These are phyloP conservation scores for Dinocampus coccinellae DNA, from an alignment of 2,888 invertebrate species.

Conservation along the genomic window DNA sequence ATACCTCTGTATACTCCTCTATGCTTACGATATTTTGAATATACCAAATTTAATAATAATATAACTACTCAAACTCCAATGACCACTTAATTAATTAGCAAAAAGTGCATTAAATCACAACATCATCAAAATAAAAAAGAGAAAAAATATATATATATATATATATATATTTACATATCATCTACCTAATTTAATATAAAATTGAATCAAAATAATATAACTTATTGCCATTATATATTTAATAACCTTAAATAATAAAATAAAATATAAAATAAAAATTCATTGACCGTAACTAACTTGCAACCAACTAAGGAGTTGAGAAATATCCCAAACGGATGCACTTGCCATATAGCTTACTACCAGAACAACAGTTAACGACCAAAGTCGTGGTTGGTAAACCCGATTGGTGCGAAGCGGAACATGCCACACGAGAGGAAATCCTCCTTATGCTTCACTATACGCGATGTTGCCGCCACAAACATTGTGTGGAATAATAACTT, in stretches of 20 bases:
- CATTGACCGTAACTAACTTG: not conserved
- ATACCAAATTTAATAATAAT: slow-evolving; percentile 26
- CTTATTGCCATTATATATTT: not conserved
- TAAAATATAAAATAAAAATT: not conserved
- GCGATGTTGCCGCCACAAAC: not conserved
- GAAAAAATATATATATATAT: no score
- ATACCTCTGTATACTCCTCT: not conserved
- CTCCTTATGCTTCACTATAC: slow-evolving; percentile 4
- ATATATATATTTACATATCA: no score
- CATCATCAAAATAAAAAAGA: no score
- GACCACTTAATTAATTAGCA: slow-evolving; percentile 19
- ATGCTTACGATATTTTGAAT: slow-evolving; percentile 22
- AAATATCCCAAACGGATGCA: not conserved
- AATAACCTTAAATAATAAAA: not conserved
- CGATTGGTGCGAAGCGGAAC: slow-evolving; percentile 18
- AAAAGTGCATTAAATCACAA: not conserved
- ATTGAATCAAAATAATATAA: no score
- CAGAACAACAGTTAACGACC: slow-evolving; percentile 19
- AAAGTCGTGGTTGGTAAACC: slow-evolving; percentile 19
- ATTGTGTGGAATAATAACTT: not conserved
- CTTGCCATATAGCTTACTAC: not conserved
- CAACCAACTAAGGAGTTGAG: slow-evolving; percentile 4
- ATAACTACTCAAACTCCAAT: slow-evolving; percentile 20
- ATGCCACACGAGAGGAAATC: slow-evolving; percentile 14
- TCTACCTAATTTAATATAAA: no score